These are phyloP conservation scores for Hirtodrosophila alboralis DNA, from an alignment of 2,888 invertebrate genomes.

Conservation along the genomic window DNA sequence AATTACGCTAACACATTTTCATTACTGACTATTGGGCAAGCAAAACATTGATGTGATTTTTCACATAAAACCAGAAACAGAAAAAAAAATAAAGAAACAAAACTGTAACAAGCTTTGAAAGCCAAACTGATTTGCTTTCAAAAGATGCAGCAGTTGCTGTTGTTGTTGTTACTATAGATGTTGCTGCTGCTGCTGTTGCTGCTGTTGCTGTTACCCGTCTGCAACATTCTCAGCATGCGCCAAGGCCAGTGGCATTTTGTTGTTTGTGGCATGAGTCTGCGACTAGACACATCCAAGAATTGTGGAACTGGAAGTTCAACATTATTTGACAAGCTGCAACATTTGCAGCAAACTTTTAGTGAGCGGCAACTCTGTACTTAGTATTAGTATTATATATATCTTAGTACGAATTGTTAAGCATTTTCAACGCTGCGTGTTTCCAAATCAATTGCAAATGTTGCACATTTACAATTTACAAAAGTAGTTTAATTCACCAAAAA, in stretches of 20 bases:
- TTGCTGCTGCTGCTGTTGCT: conserved; percentile 19
- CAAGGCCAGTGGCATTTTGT: conserved; percentile 73
- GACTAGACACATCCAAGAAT: conserved; percentile 13
- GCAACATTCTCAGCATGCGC: conserved; percentile 77
- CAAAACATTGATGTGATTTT: conserved; percentile 71
- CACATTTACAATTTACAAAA: no score
- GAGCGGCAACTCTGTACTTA: conserved; percentile 50
- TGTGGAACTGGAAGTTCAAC: conserved; percentile 53
- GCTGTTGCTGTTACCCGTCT: conserved; percentile 36
- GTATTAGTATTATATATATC: no score
- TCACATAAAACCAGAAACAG: conserved; percentile 56
- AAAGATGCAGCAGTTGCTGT: conserved; percentile 58
- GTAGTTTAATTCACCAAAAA: no score
- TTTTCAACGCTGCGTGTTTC: conserved; percentile 6
- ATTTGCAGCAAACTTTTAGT: conserved; percentile 51
- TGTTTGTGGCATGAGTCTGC: conserved; percentile 5
- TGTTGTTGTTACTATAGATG: conserved; percentile 28
- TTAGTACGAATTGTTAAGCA: neutral
- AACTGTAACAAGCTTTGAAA: conserved; percentile 73
- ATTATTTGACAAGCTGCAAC: conserved; percentile 49
- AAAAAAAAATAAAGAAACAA: no score
- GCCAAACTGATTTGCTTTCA: conserved; percentile 72
- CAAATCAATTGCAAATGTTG: neutral
- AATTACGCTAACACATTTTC: conserved; percentile 78
- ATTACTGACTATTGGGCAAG: conserved; percentile 64